Conservation (phyloP, 2,888 invertebrate genomes). For the Ptychoptera contaminata region DNA sequence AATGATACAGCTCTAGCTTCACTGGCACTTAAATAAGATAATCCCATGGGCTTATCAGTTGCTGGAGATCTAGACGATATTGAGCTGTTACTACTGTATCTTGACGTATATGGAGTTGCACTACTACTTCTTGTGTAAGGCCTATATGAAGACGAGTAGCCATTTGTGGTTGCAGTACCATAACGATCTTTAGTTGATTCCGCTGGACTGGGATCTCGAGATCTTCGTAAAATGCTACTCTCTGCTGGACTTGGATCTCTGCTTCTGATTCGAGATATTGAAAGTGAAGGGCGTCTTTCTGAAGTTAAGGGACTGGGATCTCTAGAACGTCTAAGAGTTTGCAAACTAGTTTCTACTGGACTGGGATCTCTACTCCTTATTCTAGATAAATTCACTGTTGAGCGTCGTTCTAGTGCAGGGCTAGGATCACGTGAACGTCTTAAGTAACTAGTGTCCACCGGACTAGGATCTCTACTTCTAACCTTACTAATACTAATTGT, state of each 20-base stretch:
- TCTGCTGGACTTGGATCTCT: slow-evolving; percentile 11
- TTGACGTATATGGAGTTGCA: slow-evolving; percentile 11
- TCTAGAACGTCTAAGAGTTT: slow-evolving; percentile 15
- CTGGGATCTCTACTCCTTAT: slow-evolving; percentile 36
- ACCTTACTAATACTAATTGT: slow-evolving; percentile 17
- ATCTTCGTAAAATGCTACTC: slow-evolving; percentile 5
- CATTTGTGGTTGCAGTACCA: slow-evolving; percentile 9
- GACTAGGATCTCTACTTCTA: slow-evolving; percentile 40
- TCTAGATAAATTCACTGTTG: neutral
- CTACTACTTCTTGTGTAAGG: slow-evolving; percentile 13
- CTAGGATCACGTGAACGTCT: slow-evolving; percentile 32
- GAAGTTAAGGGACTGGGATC: slow-evolving; percentile 15
- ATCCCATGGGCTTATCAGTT: neutral
- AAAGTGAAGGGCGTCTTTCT: slow-evolving; percentile 17
- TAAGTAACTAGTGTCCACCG: slow-evolving; percentile 27
- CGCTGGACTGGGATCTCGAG: slow-evolving; percentile 10
- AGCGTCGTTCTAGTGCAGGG: slow-evolving; percentile 28
- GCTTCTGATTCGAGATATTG: slow-evolving; percentile 11
- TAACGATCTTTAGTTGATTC: neutral
- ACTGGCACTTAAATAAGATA: neutral
- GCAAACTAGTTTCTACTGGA: slow-evolving; percentile 19
- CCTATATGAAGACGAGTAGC: slow-evolving; percentile 15
- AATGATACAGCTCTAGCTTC: neutral
- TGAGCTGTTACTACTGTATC: slow-evolving; percentile 13
- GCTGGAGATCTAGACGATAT: neutral